Evolutionary conservation across 2,888 invertebrate genomes (phyloP), one percentile per base, ranked within the genome.

Genomic region (Capitulum mitella): DNA sequence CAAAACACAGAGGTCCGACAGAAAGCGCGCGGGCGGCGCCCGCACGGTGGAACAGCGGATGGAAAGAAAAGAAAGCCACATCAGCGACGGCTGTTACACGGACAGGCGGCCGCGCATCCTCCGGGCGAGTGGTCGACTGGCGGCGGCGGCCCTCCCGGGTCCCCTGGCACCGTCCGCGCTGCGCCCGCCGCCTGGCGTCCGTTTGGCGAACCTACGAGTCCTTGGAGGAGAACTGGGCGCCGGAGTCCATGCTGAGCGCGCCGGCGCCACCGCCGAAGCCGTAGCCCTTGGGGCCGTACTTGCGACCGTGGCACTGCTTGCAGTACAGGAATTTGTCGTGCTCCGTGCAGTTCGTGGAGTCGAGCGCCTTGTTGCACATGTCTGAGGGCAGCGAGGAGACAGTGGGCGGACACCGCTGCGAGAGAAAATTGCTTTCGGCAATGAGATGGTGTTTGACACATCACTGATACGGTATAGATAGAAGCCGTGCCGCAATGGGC

Each of bases 251-350:
- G 87, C 95, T 95, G 85, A 98, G 90, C 87, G 94, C 94, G 83
- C 98, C 98, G 85, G 97, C 98, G 84, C 98, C 98, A 85, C 96
- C 96, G 84, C 98, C 98, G 87, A 97, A 98, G 84, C 98, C 98
- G 88, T 97, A 96, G 84, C 88, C 88, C 89, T 95, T 98, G 84
- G 98, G 98, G 86, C 98, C 98, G 88, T 93, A 98, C 90, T 97
- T 97, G 86, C 97, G 92, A 84, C 92, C 98, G 88, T 99, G 97
- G 90, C 99, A 97, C 85, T 91, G 90, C 89, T 97, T 98, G 91
- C 98, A 99, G 91, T 89, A 98, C 84, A 98, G 90, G 88, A 95
- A 93, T 85, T 93, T 94, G 86, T 97, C 97, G 89, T 98, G 98
- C 87, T 97, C 97, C 84, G 96, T 90, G 89, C 95, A 95, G 89